Base-by-base conservation (phyloP, 1,140 invertebrate genomes). In the Pentalonia nigronervosa region DNA sequence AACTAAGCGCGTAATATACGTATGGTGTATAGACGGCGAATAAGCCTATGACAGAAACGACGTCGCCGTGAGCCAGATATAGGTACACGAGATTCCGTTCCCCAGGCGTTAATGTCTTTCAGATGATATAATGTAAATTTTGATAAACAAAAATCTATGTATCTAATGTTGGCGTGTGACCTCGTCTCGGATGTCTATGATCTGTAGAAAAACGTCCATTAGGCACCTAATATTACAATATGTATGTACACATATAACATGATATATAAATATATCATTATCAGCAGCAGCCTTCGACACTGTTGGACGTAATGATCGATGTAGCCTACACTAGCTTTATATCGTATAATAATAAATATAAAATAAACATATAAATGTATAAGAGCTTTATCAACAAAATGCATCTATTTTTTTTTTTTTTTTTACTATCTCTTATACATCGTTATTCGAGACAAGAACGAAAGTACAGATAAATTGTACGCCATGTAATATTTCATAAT, bases 111-210 rank as follows among this genome's bases (percentile, higher is more conserved):
- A 56, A 89, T 89, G 50, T 36, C 34, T 89, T 89, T 89, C 50
- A 23, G n/a, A 89, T 36, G 88, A 89, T 56, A 56, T 83, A 86
- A 89, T 25, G 50, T 14, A 89, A 9, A 89, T 56, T 89, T 56
- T 34, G 88, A 89, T 48, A 21, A 53, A 89, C 17, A 56, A 50
- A 88, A 56, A 89, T n/a, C n/a, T n/a, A n/a, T 25, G 36, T 20
- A n/a, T n/a, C 60, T 1, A 41, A 36, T 25, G 50, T 36, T 50
- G 50, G 41, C 41, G 0, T 36, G 17, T 41, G 88, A 89, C 88
- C 88, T 89, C 88, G 88, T 23, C 30, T 53, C 48, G 2, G 48
- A 88, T 36, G 48, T 41, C 88, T 53, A 89, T 41, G 53, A 89
- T 56, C 88, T 89, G 34, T 89, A 25, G 23, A 25, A 17, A 48